A percentile compares a stretch with the other conserved stretches of the same genome.
These are phyloP conservation scores for Apogon hyalosoma DNA, from an alignment of 2,797 vertebrate genomes.

Conservation along the genomic window DNA sequence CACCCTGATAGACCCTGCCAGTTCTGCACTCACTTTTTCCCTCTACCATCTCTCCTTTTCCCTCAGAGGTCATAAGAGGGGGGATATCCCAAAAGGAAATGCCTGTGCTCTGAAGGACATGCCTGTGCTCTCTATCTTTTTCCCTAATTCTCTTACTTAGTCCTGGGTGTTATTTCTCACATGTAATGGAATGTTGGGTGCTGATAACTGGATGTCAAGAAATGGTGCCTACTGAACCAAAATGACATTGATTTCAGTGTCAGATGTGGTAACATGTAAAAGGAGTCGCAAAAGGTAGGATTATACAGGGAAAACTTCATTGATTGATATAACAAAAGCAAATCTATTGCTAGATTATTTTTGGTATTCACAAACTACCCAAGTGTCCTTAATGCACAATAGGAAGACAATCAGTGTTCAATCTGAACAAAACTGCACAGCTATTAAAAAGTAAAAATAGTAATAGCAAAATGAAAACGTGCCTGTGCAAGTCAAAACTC, in stretches of 20 bases:
- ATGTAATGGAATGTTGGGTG: constrained; percentile 64
- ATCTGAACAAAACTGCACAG: no score
- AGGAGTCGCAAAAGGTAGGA: no score
- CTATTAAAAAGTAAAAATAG: no score
- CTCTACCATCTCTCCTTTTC: constrained; percentile 66
- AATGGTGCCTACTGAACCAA: constrained; percentile 24
- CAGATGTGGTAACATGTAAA: no score
- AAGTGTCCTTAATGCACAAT: no score
- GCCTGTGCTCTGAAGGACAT: constrained; percentile 78
- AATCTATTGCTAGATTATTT: no score
- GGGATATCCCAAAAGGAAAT: constrained; percentile 83
- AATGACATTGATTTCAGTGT: background rate
- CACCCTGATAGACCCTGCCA: constrained; percentile 68
- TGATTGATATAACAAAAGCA: no score
- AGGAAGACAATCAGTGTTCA: no score
- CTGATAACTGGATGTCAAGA: constrained; percentile 64
- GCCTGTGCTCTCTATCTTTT: constrained; percentile 51
- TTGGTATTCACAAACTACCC: no score
- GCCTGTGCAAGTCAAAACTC: no score
- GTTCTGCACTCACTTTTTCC: constrained; percentile 76
- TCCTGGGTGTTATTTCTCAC: constrained; percentile 69
- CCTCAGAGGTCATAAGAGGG: constrained; percentile 72
- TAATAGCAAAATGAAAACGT: no score
- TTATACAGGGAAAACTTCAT: no score
- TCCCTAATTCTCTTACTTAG: constrained; percentile 58